Evolutionary conservation across 2,797 vertebrate genomes (phyloP).

Genomic region (Sparus aurata): DNA sequence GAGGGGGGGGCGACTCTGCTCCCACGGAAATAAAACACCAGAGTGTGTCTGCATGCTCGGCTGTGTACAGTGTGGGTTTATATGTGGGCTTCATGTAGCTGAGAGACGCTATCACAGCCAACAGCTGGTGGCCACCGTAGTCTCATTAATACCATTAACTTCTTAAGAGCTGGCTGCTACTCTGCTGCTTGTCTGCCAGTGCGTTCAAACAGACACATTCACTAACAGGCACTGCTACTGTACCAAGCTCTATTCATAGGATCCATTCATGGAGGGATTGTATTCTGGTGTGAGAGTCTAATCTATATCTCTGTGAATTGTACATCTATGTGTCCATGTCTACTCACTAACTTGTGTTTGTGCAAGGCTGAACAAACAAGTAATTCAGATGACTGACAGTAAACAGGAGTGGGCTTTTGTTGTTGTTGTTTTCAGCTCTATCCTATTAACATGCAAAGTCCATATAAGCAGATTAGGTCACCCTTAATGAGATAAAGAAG

Average conservation of each 20-base stretch:
- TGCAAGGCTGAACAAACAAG: not conserved
- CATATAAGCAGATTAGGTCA: slow-evolving; percentile 67
- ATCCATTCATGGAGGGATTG: slow-evolving; percentile 70
- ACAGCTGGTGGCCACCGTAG: slow-evolving; percentile 64
- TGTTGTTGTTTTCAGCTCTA: slow-evolving; percentile 26
- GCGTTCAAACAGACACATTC: slow-evolving; percentile 27
- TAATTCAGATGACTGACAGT: not conserved
- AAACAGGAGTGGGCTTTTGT: slow-evolving; percentile 15
- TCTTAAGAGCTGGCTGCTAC: slow-evolving; percentile 42
- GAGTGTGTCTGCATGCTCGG: slow-evolving; percentile 25
- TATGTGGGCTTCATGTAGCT: slow-evolving; percentile 21
- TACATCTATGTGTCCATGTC: not conserved
- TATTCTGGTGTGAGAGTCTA: slow-evolving; percentile 40
- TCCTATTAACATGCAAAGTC: slow-evolving; percentile 63
- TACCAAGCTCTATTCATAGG: slow-evolving; percentile 56
- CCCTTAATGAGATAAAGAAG: slow-evolving; percentile 74
- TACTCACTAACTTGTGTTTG: slow-evolving; percentile 19
- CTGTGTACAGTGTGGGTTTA: slow-evolving; percentile 27
- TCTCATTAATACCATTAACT: slow-evolving; percentile 61
- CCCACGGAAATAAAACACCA: slow-evolving; percentile 50
- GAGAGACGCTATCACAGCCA: slow-evolving; percentile 30
- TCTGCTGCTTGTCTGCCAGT: slow-evolving; percentile 43
- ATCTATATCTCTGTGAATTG: slow-evolving; percentile 14
- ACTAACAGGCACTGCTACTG: slow-evolving; percentile 59
- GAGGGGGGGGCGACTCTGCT: slow-evolving; percentile 41